Evolutionary conservation across 2,888 invertebrate species (phyloP).

Genomic region (Drosophila meridiana): DNA sequence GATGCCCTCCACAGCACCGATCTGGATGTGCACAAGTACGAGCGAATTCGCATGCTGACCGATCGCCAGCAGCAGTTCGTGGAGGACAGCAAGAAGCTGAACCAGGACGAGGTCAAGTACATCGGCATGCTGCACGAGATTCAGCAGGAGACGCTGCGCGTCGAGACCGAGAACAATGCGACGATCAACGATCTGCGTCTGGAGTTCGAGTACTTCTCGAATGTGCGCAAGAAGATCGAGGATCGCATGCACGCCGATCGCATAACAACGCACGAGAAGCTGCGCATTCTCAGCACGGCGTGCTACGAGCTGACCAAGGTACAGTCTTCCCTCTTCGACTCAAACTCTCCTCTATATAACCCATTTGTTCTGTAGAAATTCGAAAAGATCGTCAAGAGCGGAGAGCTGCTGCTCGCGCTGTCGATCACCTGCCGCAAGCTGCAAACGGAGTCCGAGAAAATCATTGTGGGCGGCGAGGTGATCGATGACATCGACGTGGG

Average conservation of each 20-base stretch:
- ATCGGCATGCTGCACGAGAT: conserved; percentile 46
- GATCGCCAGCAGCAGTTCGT: conserved; percentile 78
- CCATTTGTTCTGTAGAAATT: conserved; percentile 57
- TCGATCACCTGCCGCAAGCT: conserved; percentile 81
- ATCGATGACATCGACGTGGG: conserved; percentile 37
- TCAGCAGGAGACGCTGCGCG: conserved; percentile 58
- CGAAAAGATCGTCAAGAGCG: conserved; percentile 72
- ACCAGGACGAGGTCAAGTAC: conserved; percentile 60
- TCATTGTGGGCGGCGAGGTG: conserved; percentile 69
- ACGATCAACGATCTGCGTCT: conserved; percentile 72
- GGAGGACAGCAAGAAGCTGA: conserved; percentile 69
- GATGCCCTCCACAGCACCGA: conserved; percentile 62
- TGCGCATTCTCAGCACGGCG: conserved; percentile 74
- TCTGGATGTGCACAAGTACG: conserved; percentile 78
- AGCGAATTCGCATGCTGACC: conserved; percentile 69
- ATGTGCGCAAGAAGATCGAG: conserved; percentile 76
- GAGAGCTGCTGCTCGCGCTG: conserved; percentile 78
- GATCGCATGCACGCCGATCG: conserved; percentile 63
- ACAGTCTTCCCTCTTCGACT: background rate
- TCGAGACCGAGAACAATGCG: conserved; percentile 69
- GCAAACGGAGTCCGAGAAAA: conserved; percentile 83
- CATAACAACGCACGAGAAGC: conserved; percentile 70
- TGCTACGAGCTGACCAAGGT: conserved; percentile 77
- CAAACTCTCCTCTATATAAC: conserved; percentile 1
- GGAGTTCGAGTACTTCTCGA: conserved; percentile 79